Conservation (phyloP, 2,797 vertebrate genomes). For the Hafferia zeledoni region DNA sequence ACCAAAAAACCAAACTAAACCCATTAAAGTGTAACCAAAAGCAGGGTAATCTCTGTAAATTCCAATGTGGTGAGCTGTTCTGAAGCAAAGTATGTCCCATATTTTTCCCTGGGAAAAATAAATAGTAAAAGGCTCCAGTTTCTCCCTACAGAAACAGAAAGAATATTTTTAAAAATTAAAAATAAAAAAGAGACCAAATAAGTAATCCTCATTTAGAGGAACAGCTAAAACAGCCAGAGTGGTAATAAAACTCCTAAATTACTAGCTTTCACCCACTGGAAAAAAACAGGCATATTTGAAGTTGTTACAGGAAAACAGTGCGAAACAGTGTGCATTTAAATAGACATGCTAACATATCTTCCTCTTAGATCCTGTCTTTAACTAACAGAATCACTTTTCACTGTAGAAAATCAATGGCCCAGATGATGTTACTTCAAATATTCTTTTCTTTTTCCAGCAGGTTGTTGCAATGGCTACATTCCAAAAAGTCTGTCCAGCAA, state of each 20-base stretch:
- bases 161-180: background rate
- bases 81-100: background rate
- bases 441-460: background rate
- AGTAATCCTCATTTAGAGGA: background rate
- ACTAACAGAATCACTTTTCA: background rate
- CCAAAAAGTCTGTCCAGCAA: background rate
- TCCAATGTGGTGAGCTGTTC: background rate
- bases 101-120: background rate
- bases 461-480: background rate
- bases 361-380: background rate
- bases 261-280: background rate
- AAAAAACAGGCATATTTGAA: background rate
- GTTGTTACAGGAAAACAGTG: background rate
- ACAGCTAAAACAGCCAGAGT: background rate
- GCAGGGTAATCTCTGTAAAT: background rate
- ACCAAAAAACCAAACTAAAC: background rate
- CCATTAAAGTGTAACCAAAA: background rate
- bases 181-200: background rate
- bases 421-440: background rate
- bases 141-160: background rate
- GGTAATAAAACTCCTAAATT: background rate
- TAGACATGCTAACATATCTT: background rate
- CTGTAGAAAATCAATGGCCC: background rate
- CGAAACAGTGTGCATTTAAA: background rate
- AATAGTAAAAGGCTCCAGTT: background rate